phyloP scores from a whole-genome alignment of 2,888 invertebrate species.

The Phorcus lineatus region DNA sequence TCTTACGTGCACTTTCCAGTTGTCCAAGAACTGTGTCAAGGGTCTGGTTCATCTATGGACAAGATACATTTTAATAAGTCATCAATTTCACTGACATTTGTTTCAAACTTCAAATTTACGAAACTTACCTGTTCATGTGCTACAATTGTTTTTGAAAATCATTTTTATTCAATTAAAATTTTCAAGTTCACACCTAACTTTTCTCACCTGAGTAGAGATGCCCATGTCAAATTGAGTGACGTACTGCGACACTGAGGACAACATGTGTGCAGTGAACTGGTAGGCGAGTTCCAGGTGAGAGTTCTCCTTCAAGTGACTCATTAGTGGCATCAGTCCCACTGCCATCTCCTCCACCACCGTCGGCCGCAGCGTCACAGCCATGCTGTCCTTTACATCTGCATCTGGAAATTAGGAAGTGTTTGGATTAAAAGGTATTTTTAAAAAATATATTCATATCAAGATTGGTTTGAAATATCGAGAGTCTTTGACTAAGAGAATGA shows the following conservation, averaged over 20 bases:
- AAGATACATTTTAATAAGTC: neutral
- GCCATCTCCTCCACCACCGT: conserved; percentile 8
- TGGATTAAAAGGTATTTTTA: neutral
- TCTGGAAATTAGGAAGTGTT: too few species aligned
- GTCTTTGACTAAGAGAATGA: too few species aligned
- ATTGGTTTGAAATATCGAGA: too few species aligned
- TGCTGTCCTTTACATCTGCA: neutral
- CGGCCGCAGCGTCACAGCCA: conserved; percentile 1
- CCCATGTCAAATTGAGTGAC: conserved; percentile 52
- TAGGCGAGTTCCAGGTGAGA: conserved; percentile 60
- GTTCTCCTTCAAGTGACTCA: conserved; percentile 55
- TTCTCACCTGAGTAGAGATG: neutral
- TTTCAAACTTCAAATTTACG: neutral
- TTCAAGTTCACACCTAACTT: too few species aligned
- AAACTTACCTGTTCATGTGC: too few species aligned
- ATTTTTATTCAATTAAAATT: too few species aligned
- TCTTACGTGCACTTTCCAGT: conserved; percentile 18
- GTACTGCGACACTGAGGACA: conserved; percentile 46
- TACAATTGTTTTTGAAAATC: too few species aligned
- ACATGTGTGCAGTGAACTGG: conserved; percentile 48
- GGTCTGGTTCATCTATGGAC: neutral
- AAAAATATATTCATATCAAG: neutral
- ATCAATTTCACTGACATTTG: neutral
- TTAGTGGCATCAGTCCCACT: conserved; percentile 43
- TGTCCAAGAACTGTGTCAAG: neutral